A percentile compares a stretch with the other conserved stretches of the same genome.
These are phyloP conservation scores for Ctenopoma multispine DNA, from an alignment of 2,797 vertebrate species.

Conservation along the genomic window DNA sequence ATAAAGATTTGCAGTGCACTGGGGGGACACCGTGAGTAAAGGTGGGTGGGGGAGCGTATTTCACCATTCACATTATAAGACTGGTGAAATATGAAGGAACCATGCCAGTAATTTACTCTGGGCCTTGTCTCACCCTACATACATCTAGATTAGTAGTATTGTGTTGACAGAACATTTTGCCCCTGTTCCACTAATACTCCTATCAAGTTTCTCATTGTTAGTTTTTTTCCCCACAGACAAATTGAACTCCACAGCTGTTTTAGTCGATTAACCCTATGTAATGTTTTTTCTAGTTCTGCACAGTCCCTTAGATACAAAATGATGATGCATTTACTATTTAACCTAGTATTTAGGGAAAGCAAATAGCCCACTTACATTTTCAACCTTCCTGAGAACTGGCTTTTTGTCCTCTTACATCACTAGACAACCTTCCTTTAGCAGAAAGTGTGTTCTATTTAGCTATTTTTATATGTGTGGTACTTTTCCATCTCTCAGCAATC, in stretches of 20 bases:
- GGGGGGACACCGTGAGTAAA: slow-evolving; percentile 39
- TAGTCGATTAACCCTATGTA: background rate
- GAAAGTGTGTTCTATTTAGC: too few species aligned
- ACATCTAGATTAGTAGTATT: background rate
- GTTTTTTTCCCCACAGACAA: background rate
- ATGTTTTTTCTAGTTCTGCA: background rate
- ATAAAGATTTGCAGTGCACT: slow-evolving; percentile 59
- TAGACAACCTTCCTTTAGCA: too few species aligned
- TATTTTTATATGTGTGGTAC: too few species aligned
- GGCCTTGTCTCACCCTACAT: background rate
- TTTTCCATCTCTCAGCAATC: too few species aligned
- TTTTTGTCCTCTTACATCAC: too few species aligned
- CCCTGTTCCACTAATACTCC: background rate
- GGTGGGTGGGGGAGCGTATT: slow-evolving; percentile 22
- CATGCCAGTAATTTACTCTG: slow-evolving; percentile 4
- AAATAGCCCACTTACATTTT: too few species aligned
- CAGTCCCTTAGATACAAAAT: too few species aligned
- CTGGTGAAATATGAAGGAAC: background rate
- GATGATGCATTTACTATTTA: too few species aligned
- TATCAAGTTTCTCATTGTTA: background rate
- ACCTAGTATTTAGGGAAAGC: too few species aligned
- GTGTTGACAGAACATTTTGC: background rate
- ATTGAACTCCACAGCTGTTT: background rate
- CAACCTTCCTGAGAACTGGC: too few species aligned
- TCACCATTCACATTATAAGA: too few species aligned